phyloP scores from a whole-genome alignment of 1,140 invertebrate genomes.

The Holotrichia oblita region DNA sequence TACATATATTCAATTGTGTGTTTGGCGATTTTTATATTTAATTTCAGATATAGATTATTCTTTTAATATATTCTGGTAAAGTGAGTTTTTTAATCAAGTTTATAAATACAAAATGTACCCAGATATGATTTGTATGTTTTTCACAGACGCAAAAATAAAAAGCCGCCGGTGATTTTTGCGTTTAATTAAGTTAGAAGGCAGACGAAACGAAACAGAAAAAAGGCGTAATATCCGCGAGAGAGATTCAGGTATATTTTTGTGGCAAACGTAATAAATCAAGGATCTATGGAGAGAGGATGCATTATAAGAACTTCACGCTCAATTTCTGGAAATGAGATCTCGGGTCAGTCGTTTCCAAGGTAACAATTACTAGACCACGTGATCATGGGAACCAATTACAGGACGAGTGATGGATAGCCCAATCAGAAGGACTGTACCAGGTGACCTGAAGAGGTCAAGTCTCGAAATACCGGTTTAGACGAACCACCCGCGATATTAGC shows the following conservation, averaged over 20 bases:
- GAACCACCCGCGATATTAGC: constrained; percentile 37
- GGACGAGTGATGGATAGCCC: constrained; percentile 50
- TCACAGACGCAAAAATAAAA: not conserved
- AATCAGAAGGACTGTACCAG: constrained; percentile 45
- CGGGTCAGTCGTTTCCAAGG: constrained; percentile 44
- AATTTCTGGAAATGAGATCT: constrained; percentile 41
- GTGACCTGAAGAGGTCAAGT: constrained; percentile 38
- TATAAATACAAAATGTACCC: not conserved
- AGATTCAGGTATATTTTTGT: constrained; percentile 40
- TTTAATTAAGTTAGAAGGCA: constrained; percentile 29
- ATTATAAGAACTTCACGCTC: constrained; percentile 41
- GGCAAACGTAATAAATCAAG: constrained; percentile 40
- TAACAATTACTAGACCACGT: constrained; percentile 49
- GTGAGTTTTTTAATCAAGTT: not conserved
- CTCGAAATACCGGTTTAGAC: constrained; percentile 38
- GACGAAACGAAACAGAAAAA: constrained; percentile 39
- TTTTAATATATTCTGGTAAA: no score
- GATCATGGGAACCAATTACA: constrained; percentile 51
- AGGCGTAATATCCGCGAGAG: constrained; percentile 36
- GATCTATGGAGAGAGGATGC: constrained; percentile 34
- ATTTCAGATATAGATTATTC: no score
- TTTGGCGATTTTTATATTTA: no score
- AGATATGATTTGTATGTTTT: constrained; percentile 4
- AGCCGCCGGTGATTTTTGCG: constrained; percentile 8
- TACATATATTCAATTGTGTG: not conserved